phyloP scores from a whole-genome alignment of 2,797 vertebrate species.

The Rachycentron canadum region DNA sequence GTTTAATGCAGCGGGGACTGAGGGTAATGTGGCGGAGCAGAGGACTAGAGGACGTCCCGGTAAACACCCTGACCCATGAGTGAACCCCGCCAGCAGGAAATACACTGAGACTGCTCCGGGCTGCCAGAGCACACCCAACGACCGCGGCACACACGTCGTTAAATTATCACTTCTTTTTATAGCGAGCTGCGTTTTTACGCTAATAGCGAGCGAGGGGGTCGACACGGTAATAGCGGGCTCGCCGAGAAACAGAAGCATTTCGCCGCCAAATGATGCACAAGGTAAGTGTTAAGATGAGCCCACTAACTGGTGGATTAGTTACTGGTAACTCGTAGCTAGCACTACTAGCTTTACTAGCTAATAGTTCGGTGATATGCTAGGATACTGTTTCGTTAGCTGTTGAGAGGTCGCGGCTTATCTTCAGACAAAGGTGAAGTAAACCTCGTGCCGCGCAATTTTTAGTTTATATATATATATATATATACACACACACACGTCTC shows the following conservation, averaged over 20 bases:
- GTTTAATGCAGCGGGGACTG: no score
- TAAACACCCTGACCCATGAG: slow-evolving; percentile 31
- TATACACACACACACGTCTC: no score
- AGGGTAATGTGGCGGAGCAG: no score
- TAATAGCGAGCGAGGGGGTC: accelerated
- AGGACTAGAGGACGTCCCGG: not conserved
- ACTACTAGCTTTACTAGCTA: slow-evolving; percentile 13
- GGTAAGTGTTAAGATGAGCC: slow-evolving; percentile 33
- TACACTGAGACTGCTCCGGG: not conserved
- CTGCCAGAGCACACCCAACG: not conserved
- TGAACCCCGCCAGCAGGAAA: slow-evolving; percentile 67
- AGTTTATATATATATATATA: no score
- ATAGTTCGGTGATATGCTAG: not conserved
- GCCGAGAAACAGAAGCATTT: not conserved
- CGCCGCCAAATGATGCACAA: slow-evolving; percentile 21
- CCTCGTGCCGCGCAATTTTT: not conserved
- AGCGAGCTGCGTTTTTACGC: no score
- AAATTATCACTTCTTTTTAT: not conserved
- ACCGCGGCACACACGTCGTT: not conserved
- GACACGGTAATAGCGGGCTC: not conserved
- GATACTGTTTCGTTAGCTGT: not conserved
- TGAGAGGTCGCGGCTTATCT: no score
- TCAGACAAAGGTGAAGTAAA: not conserved
- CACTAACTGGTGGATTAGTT: not conserved
- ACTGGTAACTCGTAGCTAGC: not conserved